A percentile compares a stretch with the other conserved stretches of the same genome.
Conservation (phyloP, 2,888 invertebrate genomes). For the Nasonovia ribisnigri region DNA sequence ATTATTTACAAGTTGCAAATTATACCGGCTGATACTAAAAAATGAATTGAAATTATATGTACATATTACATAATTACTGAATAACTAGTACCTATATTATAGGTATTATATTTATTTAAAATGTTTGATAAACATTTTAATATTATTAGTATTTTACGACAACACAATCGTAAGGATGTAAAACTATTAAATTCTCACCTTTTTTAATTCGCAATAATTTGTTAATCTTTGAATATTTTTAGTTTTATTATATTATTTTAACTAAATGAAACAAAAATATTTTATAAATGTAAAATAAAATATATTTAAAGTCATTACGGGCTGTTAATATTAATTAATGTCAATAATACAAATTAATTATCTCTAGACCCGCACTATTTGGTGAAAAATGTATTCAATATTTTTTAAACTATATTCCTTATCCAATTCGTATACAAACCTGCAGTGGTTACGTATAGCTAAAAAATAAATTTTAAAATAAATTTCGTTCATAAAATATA, state of each 20-base stretch:
- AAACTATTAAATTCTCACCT: not conserved
- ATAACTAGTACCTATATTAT: not conserved
- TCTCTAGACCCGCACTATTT: not conserved
- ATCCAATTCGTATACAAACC: not conserved
- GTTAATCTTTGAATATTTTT: not conserved
- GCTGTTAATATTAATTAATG: no score
- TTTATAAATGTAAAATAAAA: not conserved
- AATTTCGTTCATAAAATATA: not conserved
- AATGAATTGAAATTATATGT: not conserved
- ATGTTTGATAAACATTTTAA: not conserved
- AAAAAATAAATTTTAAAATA: no score
- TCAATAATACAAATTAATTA: not conserved
- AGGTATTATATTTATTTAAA: not conserved
- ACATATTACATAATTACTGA: not conserved
- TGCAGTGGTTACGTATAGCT: not conserved
- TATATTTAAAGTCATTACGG: no score
- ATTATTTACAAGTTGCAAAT: not conserved
- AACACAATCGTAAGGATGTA: not conserved
- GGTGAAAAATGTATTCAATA: not conserved
- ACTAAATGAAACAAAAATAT: not conserved
- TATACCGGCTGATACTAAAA: not conserved
- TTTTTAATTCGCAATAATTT: not conserved
- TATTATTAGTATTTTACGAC: not conserved
- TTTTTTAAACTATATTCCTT: not conserved
- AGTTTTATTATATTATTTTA: not conserved